Base-by-base conservation (phyloP, 2,888 invertebrate genomes). In the Salpingus planirostris region DNA sequence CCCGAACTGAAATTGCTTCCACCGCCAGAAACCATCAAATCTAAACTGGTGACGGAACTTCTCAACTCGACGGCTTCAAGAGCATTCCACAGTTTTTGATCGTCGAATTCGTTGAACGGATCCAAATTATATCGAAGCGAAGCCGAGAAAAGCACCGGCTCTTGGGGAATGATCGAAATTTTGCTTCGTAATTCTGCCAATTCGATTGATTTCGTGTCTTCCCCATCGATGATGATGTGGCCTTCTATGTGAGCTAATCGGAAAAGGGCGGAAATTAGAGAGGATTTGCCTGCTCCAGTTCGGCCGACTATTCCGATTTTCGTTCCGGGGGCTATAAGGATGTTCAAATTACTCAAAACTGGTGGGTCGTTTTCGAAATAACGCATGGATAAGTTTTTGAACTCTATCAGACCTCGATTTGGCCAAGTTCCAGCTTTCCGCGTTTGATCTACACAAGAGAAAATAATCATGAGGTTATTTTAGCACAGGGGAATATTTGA, bases 121-220 rank as follows among this genome's bases (percentile, higher is more conserved):
- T 90, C 90, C 54, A 91, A 68, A 63, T 91, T 91, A 56, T 82
- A 78, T 5, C 91, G 72, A 24, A 92, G 62, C n/a, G 82, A 78
- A 5, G 85, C 85, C 0, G 84, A 83, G 60, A 92, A 91, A 12
- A 92, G 62, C 13, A 89, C 79, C 0, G 91, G 90, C 54, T 90
- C 90, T 68, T 93, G 93, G 0, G 93, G 93, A 54, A 95, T 93
- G 38, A 93, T 92, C 0, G 92, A 82, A 32, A 95, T 83, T 49
- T 78, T 81, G 30, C 74, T 75, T 27, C 93, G 69, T 14, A 95
- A 66, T 50, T 86, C 82, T 59, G 80, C 73, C 2, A 91, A 68
- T 1, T 84, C 84, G 21, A 92, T 71, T n/a, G 67, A 66, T 24
- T 71, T 73, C 0, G 77, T 81, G 35, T 83, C 73, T 0, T 89